Evolutionary conservation across 2,888 invertebrate genomes (phyloP), one percentile per base, ranked within the genome.

Genomic region (Schizaphis graminum): DNA sequence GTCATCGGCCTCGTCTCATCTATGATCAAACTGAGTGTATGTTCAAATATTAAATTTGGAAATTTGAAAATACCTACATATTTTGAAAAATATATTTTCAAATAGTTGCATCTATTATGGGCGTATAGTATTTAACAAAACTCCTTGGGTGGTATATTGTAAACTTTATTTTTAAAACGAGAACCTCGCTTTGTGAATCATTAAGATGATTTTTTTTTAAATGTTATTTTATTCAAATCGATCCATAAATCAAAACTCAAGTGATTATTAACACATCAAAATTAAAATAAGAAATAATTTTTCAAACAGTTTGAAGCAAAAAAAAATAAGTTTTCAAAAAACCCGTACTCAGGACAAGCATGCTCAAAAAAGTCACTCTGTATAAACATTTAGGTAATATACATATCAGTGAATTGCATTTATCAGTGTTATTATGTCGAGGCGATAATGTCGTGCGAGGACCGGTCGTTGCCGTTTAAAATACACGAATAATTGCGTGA

Each of bases 391-490:
- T 47, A 44, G 4, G n/a, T n/a, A 47, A 28, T 61, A 28, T 13
- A 61, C 44, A 24, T 85, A 44, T 85, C 13, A 5, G 44, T 49
- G 47, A 86, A 47, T 86, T 24, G 44, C 26, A 86, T 86, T 86
- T 86, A 49, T 47, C 86, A 26, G 3, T 57, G 21, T 53, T 53
- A n/a, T 26, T 56, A 47, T 28, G 41, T 3, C 5, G 28, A 28
- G 41, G 8, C 56, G 24, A 11, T 47, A 28, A 49, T n/a, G 28
- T n/a, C 86, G 47, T 84, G 41, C 3, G 53, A 21, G 53, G 53
- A 35, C 87, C 49, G 87, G 87, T 88, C 87, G 87, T 53, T 35
- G 87, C 21, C 84, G 24, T 84, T 84, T 84, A 53, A n/a, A 67
- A 35, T 28, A 61, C 44, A 61, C 24, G 16, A n/a, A 44, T 89